phyloP scores from a whole-genome alignment of 2,113 vertebrate species.

The Emydocephalus ijimae region DNA sequence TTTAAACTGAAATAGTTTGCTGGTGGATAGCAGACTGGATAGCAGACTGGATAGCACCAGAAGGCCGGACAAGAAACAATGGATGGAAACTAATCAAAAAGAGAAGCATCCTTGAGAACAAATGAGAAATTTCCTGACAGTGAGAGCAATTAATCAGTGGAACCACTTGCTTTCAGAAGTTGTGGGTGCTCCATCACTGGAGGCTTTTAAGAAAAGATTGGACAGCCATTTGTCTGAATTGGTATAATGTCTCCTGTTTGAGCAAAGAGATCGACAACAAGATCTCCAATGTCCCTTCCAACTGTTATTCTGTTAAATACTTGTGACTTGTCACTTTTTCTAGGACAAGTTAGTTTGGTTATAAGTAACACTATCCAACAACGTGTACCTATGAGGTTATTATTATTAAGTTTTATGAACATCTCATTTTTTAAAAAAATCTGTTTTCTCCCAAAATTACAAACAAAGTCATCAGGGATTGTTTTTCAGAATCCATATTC shows the following conservation, averaged over 20 bases:
- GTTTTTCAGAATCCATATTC: slow-evolving; percentile 9
- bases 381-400: neutral
- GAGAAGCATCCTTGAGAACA: neutral
- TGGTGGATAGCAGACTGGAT: neutral
- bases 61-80: neutral
- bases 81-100: neutral
- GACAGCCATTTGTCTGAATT: neutral
- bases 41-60: neutral
- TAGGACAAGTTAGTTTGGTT: neutral
- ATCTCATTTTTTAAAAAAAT: slow-evolving; percentile 2
- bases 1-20: neutral
- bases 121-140: neutral
- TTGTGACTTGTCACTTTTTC: neutral
- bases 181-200: neutral
- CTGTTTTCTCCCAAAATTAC: neutral
- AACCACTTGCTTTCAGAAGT: neutral
- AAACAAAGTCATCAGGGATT: slow-evolving; percentile 1
- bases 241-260: neutral
- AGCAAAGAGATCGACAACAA: neutral
- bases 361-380: neutral
- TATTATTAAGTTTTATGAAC: neutral
- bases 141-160: neutral
- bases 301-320: neutral
- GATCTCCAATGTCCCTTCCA: neutral
- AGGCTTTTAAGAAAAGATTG: neutral